phyloP scores from a whole-genome alignment of 2,113 vertebrate genomes.

The Tachysurus fulvidraco region DNA sequence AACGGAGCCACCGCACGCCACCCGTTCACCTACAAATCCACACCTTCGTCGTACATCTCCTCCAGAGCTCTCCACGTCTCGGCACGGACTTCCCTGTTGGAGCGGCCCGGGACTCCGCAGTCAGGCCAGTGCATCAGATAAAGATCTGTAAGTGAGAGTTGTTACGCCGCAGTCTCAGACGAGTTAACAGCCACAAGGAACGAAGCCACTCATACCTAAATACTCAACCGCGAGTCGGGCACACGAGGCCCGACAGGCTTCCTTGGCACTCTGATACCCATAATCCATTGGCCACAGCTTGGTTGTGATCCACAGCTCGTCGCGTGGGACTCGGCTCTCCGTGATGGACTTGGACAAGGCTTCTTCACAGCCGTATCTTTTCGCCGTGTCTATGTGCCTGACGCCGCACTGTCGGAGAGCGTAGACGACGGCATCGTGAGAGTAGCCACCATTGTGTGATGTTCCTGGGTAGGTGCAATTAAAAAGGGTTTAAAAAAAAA shows the following conservation, averaged over 20 bases:
- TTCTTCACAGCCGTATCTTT: constrained; percentile 74
- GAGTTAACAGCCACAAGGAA: neutral
- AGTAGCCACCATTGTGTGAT: constrained; percentile 76
- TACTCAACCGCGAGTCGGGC: constrained; percentile 73
- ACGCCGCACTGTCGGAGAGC: constrained; percentile 74
- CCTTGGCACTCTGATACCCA: constrained; percentile 70
- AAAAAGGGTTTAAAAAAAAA: too few species aligned
- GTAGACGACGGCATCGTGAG: constrained; percentile 70
- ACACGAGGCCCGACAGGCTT: constrained; percentile 75
- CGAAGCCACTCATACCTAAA: constrained; percentile 62
- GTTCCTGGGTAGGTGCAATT: constrained; percentile 62
- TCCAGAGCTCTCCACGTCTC: constrained; percentile 76
- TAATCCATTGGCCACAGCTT: constrained; percentile 79
- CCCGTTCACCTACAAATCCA: neutral
- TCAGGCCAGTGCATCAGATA: constrained; percentile 80
- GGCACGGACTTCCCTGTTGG: constrained; percentile 70
- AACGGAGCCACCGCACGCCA: neutral
- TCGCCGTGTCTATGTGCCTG: constrained; percentile 78
- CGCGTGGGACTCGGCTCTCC: constrained; percentile 68
- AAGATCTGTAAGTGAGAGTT: constrained; percentile 71
- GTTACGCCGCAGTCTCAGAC: neutral
- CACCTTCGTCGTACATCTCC: constrained; percentile 74
- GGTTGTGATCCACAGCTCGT: constrained; percentile 80
- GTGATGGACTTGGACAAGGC: constrained; percentile 68
- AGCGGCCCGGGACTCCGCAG: constrained; percentile 58